Evolutionary conservation across 2,888 invertebrate species (phyloP).

Genomic region (Ganaspis brasiliensis): DNA sequence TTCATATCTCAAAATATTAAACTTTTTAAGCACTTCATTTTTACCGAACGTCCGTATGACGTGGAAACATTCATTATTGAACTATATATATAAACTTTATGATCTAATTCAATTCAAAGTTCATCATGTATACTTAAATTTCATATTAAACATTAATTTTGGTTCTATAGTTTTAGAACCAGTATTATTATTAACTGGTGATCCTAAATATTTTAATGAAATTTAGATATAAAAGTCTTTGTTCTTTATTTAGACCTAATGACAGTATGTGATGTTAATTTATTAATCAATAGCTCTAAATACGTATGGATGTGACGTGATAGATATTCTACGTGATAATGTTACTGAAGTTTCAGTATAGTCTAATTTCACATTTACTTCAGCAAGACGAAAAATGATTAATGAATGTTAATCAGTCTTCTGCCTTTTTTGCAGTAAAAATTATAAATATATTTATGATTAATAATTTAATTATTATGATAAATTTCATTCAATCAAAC

Average conservation of each 20-base stretch:
- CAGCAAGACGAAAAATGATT: too few species aligned
- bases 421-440: not conserved
- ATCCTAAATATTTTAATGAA: too few species aligned
- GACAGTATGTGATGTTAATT: conserved; percentile 6
- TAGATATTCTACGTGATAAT: conserved; percentile 9
- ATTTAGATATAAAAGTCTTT: not conserved
- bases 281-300: conserved; percentile 32
- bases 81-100: too few species aligned
- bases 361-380: too few species aligned
- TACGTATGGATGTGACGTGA: conserved; percentile 1
- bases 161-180: too few species aligned
- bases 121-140: too few species aligned
- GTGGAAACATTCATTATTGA: too few species aligned
- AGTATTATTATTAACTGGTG: too few species aligned
- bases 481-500: conserved; percentile 6
- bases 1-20: not conserved
- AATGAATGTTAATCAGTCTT: not conserved
- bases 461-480: not conserved
- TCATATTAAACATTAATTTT: too few species aligned
- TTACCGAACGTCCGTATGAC: too few species aligned
- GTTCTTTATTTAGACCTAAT: not conserved
- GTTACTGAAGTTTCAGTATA: not conserved
- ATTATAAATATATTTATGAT: not conserved
- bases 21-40: not conserved
- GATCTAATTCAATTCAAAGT: too few species aligned